phyloP scores from a whole-genome alignment of 2,797 vertebrate species.

The Columba guinea region DNA sequence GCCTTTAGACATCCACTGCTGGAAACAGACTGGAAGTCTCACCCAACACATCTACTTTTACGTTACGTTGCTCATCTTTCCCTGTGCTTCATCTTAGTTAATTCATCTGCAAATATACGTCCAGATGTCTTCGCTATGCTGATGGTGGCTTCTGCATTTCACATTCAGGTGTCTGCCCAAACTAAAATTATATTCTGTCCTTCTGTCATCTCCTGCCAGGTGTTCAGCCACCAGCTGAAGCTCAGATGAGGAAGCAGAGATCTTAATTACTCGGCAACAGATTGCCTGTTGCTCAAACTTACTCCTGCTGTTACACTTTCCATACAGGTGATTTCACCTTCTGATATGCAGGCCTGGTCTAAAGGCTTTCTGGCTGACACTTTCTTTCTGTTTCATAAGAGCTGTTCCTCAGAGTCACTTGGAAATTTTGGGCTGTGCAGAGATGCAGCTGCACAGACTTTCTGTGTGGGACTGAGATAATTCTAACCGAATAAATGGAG shows the following conservation, averaged over 20 bases:
- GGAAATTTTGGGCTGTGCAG: neutral
- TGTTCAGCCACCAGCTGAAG: neutral
- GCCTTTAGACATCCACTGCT: neutral
- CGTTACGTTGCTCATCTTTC: neutral
- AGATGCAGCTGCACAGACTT: neutral
- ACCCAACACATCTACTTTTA: neutral
- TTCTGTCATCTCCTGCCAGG: neutral
- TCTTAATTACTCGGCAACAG: neutral
- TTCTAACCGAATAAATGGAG: neutral
- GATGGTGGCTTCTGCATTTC: neutral
- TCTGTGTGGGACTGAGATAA: neutral
- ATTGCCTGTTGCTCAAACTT: neutral
- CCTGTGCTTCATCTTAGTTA: neutral
- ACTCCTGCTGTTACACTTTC: neutral
- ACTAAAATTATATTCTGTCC: neutral
- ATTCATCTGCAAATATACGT: neutral
- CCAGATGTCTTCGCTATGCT: neutral
- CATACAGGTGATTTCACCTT: neutral
- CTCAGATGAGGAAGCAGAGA: neutral
- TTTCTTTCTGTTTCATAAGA: neutral
- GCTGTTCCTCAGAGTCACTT: neutral
- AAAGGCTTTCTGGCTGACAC: neutral
- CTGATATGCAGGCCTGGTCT: neutral
- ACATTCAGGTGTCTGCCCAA: neutral
- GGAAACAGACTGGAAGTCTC: neutral